Conservation (phyloP, 2,888 invertebrate species). For the Boloria euphrosyne region DNA sequence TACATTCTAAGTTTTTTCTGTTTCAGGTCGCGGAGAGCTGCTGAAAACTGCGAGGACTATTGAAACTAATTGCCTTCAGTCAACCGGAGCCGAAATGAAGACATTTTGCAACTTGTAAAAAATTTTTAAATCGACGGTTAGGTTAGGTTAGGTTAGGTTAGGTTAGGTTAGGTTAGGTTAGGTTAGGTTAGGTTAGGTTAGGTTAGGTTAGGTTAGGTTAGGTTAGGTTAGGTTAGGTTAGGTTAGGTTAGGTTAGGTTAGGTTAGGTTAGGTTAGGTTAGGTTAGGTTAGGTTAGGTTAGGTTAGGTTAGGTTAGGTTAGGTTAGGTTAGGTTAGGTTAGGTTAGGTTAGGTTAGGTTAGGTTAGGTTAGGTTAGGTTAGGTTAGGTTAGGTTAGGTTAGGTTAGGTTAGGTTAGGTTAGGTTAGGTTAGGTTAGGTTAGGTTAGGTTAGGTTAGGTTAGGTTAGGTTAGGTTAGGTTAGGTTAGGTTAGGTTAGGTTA, state of each 20-base stretch:
- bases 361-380: constrained; percentile 16
- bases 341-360: constrained; percentile 18
- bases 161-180: neutral
- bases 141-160: constrained; percentile 3
- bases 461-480: constrained; percentile 9
- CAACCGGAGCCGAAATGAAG: no score
- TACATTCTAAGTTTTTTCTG: no score
- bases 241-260: constrained; percentile 34
- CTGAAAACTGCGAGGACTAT: no score
- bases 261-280: constrained; percentile 36
- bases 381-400: constrained; percentile 15
- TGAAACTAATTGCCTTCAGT: no score
- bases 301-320: constrained; percentile 33
- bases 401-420: constrained; percentile 19
- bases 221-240: constrained; percentile 21
- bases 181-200: neutral
- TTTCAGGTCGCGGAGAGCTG: no score
- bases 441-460: constrained; percentile 9
- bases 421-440: constrained; percentile 21
- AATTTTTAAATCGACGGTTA: no score
- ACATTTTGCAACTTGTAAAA: no score
- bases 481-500: constrained; percentile 7
- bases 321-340: constrained; percentile 24
- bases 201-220: constrained; percentile 3
- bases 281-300: constrained; percentile 37